Conservation (phyloP, 2,888 invertebrate genomes). For the Melangyna quadrimaculata region DNA sequence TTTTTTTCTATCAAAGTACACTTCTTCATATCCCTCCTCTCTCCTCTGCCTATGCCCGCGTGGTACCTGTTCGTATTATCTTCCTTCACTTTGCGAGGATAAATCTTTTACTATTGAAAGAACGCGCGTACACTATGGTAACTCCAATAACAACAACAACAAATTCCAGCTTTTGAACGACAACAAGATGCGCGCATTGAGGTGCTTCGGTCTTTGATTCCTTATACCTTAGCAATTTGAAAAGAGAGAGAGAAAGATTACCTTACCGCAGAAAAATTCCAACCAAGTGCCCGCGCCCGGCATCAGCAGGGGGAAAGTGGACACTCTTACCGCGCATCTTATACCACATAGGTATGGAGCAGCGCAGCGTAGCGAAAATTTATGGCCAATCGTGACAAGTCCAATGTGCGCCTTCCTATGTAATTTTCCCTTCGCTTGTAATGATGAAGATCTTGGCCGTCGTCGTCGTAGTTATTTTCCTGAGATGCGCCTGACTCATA, state of each 20-base stretch:
- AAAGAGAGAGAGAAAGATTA: conserved; percentile 65
- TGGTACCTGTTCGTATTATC: conserved; percentile 62
- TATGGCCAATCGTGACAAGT: conserved; percentile 74
- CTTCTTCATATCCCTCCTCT: background rate
- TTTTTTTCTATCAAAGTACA: background rate
- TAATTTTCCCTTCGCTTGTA: conserved; percentile 73
- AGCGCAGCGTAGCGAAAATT: conserved; percentile 71
- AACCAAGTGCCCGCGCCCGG: background rate
- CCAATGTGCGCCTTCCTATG: conserved; percentile 73
- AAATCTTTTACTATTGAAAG: conserved; percentile 59
- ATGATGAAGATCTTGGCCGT: conserved; percentile 69
- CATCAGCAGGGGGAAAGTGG: background rate
- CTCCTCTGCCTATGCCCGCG: background rate
- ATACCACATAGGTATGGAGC: conserved; percentile 19
- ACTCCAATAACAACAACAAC: conserved; percentile 20
- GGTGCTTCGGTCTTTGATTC: conserved; percentile 55
- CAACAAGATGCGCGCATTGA: conserved; percentile 34
- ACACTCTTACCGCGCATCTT: conserved; percentile 44
- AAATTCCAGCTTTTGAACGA: background rate
- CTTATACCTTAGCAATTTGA: conserved; percentile 63
- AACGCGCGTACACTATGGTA: conserved; percentile 68
- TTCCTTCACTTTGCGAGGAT: conserved; percentile 59
- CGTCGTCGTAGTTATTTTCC: conserved; percentile 24
- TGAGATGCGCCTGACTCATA: conserved; percentile 46
- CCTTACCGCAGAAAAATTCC: conserved; percentile 49